Evolutionary conservation across 1,140 invertebrate species (phyloP).

Genomic region (Metopolophium dirhodum): DNA sequence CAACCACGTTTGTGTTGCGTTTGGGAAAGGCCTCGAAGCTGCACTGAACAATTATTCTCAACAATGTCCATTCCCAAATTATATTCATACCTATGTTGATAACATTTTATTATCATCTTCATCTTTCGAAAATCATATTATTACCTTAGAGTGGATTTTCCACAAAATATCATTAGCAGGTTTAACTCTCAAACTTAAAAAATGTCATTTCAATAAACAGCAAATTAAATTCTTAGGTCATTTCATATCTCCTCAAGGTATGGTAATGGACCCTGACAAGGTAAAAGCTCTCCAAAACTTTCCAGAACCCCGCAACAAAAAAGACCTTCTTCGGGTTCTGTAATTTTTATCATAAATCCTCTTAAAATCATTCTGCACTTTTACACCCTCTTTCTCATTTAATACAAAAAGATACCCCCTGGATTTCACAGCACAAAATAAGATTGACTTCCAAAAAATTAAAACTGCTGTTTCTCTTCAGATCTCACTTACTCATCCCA

Average conservation of each 20-base stretch:
- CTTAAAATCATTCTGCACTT: not conserved
- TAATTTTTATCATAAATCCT: not conserved
- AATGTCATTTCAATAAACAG: not conserved
- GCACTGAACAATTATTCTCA: too few relatives aligned
- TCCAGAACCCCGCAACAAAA: not conserved
- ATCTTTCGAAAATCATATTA: too few relatives aligned
- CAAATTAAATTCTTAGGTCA: not conserved
- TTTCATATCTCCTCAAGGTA: not conserved
- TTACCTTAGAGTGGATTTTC: not conserved
- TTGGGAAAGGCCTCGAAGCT: too few relatives aligned
- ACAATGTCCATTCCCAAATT: too few relatives aligned
- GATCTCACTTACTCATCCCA: not conserved
- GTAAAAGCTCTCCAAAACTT: not conserved
- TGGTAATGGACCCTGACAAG: not conserved
- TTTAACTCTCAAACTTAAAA: not conserved
- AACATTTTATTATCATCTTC: too few relatives aligned
- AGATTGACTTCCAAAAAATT: not conserved
- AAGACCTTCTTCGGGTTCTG: not conserved
- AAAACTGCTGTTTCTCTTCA: too few relatives aligned
- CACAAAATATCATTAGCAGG: not conserved
- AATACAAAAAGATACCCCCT: not conserved
- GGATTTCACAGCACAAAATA: not conserved
- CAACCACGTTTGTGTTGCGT: too few relatives aligned
- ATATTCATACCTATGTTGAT: too few relatives aligned
- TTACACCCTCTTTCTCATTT: not conserved